Evolutionary conservation across 2,888 invertebrate genomes (phyloP).

Genomic region (Drosophila borealis): DNA sequence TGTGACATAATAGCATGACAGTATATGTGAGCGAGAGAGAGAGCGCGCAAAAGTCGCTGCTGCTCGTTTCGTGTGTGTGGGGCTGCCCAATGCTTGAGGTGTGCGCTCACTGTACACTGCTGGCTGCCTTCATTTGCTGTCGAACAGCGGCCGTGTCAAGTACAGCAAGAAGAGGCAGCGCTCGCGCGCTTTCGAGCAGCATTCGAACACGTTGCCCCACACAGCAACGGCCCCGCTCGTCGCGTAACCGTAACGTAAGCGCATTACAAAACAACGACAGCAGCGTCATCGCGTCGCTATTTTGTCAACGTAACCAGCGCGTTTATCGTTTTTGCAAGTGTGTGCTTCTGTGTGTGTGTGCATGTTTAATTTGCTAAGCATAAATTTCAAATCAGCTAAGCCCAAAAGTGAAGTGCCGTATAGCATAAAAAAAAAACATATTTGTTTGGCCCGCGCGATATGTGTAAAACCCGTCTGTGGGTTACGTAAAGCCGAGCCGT

Average conservation of each 20-base stretch:
- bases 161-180: conserved; percentile 45
- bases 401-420: conserved; percentile 20
- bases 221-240: conserved; percentile 36
- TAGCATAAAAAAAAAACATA: conserved; percentile 22
- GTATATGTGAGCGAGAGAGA: conserved; percentile 8
- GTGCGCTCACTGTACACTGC: neutral
- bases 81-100: conserved; percentile 3
- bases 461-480: conserved; percentile 64
- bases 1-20: conserved; percentile 64
- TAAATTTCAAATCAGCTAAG: conserved; percentile 22
- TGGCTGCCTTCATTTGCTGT: conserved; percentile 70
- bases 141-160: conserved; percentile 80
- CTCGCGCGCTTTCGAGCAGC: conserved; percentile 40
- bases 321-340: conserved; percentile 23
- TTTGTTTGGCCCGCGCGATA: conserved; percentile 33
- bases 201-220: conserved; percentile 57
- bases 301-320: conserved; percentile 51
- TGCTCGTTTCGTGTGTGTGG: neutral
- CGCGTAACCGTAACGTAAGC: conserved; percentile 73
- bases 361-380: conserved; percentile 25
- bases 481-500: conserved; percentile 75
- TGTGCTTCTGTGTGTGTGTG: conserved; percentile 7
- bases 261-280: conserved; percentile 68
- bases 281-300: conserved; percentile 33
- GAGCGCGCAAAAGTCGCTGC: neutral